Evolutionary conservation across 1,140 invertebrate species (phyloP).

Genomic region (Physella acuta): DNA sequence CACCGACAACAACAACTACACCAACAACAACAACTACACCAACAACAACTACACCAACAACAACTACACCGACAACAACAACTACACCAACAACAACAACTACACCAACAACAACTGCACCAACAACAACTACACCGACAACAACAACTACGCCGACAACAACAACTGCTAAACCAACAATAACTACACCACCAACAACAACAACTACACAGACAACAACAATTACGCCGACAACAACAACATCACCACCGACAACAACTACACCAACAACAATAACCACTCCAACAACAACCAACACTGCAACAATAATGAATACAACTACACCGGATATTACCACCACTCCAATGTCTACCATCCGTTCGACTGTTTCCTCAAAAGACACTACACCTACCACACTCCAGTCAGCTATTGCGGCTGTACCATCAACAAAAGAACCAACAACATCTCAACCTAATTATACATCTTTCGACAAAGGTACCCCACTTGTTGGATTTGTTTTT

Average conservation of each 20-base stretch:
- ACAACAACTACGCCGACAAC: neutral
- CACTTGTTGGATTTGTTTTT: too few relatives aligned
- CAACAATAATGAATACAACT: neutral
- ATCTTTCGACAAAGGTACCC: too few relatives aligned
- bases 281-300: neutral
- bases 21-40: neutral
- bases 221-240: neutral
- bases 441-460: neutral
- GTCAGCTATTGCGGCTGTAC: constrained; percentile 2
- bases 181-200: neutral
- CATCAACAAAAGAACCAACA: constrained; percentile 3
- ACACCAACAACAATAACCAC: neutral
- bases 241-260: neutral
- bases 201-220: neutral
- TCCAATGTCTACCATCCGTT: neutral
- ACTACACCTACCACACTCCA: neutral
- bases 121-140: neutral
- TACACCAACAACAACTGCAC: neutral
- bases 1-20: neutral
- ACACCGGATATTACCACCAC: neutral
- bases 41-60: neutral
- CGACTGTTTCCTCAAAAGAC: neutral
- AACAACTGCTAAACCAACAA: neutral
- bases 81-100: neutral
- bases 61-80: neutral